Evolutionary conservation across 2,113 vertebrate genomes (phyloP).

Genomic region (Ptilorrhoa leucosticta): DNA sequence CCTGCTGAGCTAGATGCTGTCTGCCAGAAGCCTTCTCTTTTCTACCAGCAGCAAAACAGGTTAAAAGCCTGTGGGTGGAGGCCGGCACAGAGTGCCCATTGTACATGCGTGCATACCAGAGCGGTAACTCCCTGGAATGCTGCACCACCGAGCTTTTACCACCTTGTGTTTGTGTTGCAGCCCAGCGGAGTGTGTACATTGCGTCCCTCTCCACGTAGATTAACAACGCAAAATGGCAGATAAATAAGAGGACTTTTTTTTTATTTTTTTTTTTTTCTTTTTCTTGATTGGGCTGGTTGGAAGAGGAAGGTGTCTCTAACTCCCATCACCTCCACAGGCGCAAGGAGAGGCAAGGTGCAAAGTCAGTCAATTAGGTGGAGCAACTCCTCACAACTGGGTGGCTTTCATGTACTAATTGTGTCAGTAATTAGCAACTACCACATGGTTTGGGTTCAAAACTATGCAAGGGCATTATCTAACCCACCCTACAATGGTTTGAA

Average conservation of each 20-base stretch:
- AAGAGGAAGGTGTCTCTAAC: neutral
- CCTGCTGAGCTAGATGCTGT: neutral
- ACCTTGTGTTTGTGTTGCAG: slow-evolving; percentile 53
- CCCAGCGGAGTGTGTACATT: neutral
- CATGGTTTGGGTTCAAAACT: neutral
- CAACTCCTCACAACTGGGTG: neutral
- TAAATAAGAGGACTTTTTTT: neutral
- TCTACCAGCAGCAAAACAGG: neutral
- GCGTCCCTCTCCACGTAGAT: neutral
- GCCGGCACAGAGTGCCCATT: slow-evolving; percentile 62
- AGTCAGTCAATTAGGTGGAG: neutral
- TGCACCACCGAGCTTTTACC: slow-evolving; percentile 47
- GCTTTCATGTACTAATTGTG: slow-evolving; percentile 5
- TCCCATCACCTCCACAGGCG: neutral
- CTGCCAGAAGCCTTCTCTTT: neutral
- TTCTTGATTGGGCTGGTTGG: neutral
- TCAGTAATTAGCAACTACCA: neutral
- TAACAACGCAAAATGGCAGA: slow-evolving; percentile 14
- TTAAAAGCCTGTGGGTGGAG: slow-evolving; percentile 42
- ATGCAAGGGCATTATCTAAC: neutral
- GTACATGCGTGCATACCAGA: slow-evolving; percentile 55
- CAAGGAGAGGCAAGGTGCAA: neutral
- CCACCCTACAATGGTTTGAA: neutral
- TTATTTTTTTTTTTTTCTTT: neutral
- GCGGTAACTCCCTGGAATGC: slow-evolving; percentile 65